Evolutionary conservation across 2,113 vertebrate genomes (phyloP), one percentile per base, ranked within the genome.

Genomic region (Alouatta palliata): DNA sequence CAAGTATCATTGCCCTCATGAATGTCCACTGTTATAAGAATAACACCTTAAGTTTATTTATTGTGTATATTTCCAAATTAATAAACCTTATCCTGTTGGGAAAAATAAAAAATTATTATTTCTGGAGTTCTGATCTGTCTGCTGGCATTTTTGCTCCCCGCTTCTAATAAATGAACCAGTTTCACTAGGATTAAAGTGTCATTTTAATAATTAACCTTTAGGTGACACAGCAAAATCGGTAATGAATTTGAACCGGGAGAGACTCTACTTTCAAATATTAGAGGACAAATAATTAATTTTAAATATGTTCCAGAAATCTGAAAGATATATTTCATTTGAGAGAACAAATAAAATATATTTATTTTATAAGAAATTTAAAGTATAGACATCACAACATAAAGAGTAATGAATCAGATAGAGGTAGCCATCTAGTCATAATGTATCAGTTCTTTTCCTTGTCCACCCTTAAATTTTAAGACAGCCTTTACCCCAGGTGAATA

Each of bases 1-100:
- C 93, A 97, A 83, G 73, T 96, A 97, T 94, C 94, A 92, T 91
- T 96, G 96, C 77, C 47, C 76, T 97, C 92, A 90, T 90, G 73
- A 98, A 96, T 96, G 87, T 80, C 94, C 90, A 95, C 52, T 95
- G 68, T 32, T 95, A 45, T n/a, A 95, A 93, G 83, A 94, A 96
- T 94, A 97, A 96, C 87, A 95, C 83, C 93, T 95, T 61, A 93
- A 90, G 52, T 96, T 95, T 96, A 96, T 87, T 86, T 97, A 30
- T 90, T 1, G 1, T 27, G 93, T 90, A 91, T 1, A 93, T 76
- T 96, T 97, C 37, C 27, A 86, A 93, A 20, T 94, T 91, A 92
- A 79, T 90, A 71, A 94, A 93, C 61, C 5, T 90, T 35, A 94
- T 80, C 64, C 70, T 84, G 4, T 92, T 82, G 86, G 54, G 93